These are phyloP conservation scores for Autographa gamma DNA, from an alignment of 2,888 invertebrate species.

Conservation along the genomic window DNA sequence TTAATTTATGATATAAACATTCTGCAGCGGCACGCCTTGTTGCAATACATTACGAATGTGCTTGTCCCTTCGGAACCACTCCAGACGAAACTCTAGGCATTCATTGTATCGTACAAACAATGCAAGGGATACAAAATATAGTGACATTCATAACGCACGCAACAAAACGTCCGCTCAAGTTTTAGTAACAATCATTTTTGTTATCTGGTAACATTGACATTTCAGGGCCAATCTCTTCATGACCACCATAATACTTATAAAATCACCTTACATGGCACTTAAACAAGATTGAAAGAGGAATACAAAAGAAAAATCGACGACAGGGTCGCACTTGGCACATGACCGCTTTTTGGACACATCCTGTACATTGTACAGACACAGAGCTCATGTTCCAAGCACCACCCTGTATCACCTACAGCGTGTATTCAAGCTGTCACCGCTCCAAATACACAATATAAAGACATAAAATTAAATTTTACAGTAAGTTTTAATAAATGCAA, in stretches of 20 bases:
- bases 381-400: too few species aligned
- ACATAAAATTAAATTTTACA: background rate
- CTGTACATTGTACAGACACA: background rate
- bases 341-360: background rate
- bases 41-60: too few species aligned
- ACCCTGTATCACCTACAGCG: background rate
- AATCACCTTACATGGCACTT: constrained; percentile 59
- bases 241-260: constrained; percentile 58
- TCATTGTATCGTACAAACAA: too few species aligned
- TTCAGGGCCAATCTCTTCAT: constrained; percentile 48
- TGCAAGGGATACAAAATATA: too few species aligned
- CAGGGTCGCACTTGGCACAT: background rate
- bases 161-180: constrained; percentile 29
- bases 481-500: background rate
- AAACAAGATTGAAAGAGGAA: constrained; percentile 26
- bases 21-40: too few species aligned
- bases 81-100: too few species aligned
- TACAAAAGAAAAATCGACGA: constrained; percentile 14
- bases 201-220: constrained; percentile 56
- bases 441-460: background rate
- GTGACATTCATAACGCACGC: background rate
- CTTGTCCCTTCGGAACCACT: too few species aligned
- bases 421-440: background rate
- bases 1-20: too few species aligned
- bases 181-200: constrained; percentile 47